Percentiles rank a stretch among this genome's conserved stretches.
phyloP scores from a whole-genome alignment of 1,140 invertebrate genomes.

The Drosophila trapezifrons region DNA sequence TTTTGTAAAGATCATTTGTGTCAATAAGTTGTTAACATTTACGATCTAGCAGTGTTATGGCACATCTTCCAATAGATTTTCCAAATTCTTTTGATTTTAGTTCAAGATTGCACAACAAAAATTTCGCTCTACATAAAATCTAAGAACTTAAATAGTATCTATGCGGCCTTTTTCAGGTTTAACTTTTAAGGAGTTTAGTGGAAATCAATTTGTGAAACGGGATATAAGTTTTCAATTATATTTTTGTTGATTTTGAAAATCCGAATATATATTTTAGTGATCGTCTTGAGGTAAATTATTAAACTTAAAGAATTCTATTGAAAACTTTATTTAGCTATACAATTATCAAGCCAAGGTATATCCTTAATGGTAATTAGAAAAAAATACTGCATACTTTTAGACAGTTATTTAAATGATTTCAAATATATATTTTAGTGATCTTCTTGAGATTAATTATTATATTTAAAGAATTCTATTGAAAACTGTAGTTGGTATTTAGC shows the following conservation, averaged over 20 bases:
- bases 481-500: too few species aligned
- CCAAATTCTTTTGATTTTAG: conserved; percentile 32
- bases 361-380: background rate
- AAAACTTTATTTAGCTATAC: too few species aligned
- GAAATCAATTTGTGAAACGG: background rate
- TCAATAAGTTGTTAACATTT: conserved; percentile 7
- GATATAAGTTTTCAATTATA: too few species aligned
- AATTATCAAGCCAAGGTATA: background rate
- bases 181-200: background rate
- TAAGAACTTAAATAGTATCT: conserved; percentile 32
- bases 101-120: conserved; percentile 49
- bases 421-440: too few species aligned
- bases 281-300: background rate
- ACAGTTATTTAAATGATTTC: background rate
- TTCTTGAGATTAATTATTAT: too few species aligned
- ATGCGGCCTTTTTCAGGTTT: background rate
- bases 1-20: conserved; percentile 9
- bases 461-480: too few species aligned
- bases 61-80: conserved; percentile 27
- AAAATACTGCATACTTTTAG: background rate
- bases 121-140: conserved; percentile 37
- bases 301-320: background rate
- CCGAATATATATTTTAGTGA: background rate
- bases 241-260: background rate
- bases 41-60: conserved; percentile 20